phyloP scores from a whole-genome alignment of 2,888 invertebrate species.

The Drosophila mimetica region DNA sequence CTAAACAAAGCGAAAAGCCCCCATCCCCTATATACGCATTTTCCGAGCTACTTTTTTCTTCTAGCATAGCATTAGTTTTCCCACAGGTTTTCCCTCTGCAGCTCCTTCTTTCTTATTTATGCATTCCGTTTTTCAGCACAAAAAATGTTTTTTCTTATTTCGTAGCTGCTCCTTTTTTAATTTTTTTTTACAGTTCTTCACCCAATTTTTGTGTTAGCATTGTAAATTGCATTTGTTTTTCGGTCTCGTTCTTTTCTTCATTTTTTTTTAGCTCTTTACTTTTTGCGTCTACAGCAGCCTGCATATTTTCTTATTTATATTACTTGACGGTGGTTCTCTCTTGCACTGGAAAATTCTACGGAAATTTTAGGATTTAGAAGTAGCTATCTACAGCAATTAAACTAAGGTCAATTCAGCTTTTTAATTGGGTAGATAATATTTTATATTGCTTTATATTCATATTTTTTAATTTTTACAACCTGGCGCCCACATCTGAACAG shows the following conservation, averaged over 20 bases:
- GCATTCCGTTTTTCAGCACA: slow-evolving; percentile 47
- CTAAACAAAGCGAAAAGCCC: slow-evolving; percentile 23
- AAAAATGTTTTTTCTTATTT: slow-evolving; percentile 29
- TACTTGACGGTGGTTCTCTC: neutral
- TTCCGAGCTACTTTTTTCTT: neutral
- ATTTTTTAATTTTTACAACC: no score
- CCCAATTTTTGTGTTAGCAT: slow-evolving; percentile 61
- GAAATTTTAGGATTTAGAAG: neutral
- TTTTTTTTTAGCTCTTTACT: slow-evolving; percentile 8
- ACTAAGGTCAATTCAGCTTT: no score
- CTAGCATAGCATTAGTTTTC: slow-evolving; percentile 19
- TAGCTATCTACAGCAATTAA: neutral
- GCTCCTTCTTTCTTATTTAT: slow-evolving; percentile 35
- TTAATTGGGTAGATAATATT: no score
- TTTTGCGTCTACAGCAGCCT: slow-evolving; percentile 7
- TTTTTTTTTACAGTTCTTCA: slow-evolving; percentile 13
- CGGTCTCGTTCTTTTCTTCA: slow-evolving; percentile 6
- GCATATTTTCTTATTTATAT: slow-evolving; percentile 43
- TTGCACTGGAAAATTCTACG: neutral
- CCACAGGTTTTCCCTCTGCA: slow-evolving; percentile 40
- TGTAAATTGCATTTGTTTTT: slow-evolving; percentile 65
- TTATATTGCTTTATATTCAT: no score
- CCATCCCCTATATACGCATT: neutral
- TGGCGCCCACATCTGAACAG: no score
- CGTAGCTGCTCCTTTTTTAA: neutral